Evolutionary conservation across 2,797 vertebrate genomes (phyloP).

Genomic region (Melanotaenia trifasciata): DNA sequence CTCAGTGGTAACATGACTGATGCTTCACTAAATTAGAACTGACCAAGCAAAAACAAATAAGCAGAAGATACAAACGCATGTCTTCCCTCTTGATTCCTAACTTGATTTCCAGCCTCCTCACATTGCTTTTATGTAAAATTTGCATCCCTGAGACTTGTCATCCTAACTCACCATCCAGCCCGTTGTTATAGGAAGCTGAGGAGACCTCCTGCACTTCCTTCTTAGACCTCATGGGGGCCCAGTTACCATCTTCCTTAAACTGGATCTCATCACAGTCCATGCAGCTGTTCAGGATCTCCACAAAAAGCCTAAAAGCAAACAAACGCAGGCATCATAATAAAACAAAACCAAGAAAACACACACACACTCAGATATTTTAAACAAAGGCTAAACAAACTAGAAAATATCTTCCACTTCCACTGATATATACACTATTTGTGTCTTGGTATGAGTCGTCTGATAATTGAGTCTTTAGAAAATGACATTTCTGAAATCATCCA

Average conservation of each 20-base stretch:
- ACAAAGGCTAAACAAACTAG: not conserved
- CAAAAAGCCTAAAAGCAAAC: constrained; percentile 88
- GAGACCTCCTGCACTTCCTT: constrained; percentile 96
- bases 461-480: not conserved
- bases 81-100: constrained; percentile 16
- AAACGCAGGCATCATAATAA: constrained; percentile 13
- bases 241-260: constrained; percentile 96
- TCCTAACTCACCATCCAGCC: constrained; percentile 87
- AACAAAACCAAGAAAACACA: constrained; percentile 9
- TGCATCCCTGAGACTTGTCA: not conserved
- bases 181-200: constrained; percentile 83
- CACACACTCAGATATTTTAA: constrained; percentile 17
- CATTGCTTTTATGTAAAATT: not conserved
- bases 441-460: not conserved
- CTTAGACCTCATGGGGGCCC: constrained; percentile 97
- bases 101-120: constrained; percentile 21
- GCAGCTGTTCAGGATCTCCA: constrained; percentile 97
- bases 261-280: constrained; percentile 98
- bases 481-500: not conserved
- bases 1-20: constrained; percentile 29
- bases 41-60: constrained; percentile 53
- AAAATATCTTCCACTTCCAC: constrained; percentile 8
- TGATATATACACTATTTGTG: not conserved
- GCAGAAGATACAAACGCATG: constrained; percentile 6
- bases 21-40: constrained; percentile 42